Conservation (phyloP, 1,140 invertebrate genomes). For the Ceratosolen solmsi region DNA sequence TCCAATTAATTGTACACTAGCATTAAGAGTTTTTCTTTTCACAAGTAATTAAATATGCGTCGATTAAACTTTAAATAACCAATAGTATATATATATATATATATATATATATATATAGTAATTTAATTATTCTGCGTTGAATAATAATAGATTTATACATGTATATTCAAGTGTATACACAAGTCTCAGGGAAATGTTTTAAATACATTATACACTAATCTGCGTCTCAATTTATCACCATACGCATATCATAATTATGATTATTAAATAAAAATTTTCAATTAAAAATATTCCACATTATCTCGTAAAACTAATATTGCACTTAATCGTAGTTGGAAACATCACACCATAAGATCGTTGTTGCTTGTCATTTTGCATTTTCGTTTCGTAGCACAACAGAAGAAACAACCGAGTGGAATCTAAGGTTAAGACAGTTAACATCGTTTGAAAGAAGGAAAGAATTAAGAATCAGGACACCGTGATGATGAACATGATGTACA, state of each 20-base stretch:
- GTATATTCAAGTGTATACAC: neutral
- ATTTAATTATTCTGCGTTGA: neutral
- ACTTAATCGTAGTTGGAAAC: neutral
- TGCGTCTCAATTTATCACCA: neutral
- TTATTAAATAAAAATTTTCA: neutral
- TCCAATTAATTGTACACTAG: too few species aligned
- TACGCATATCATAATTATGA: neutral
- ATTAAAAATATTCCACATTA: neutral
- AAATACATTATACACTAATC: neutral
- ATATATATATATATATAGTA: neutral
- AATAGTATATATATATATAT: too few species aligned
- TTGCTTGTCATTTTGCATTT: neutral
- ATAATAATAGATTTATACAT: neutral
- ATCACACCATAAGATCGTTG: neutral
- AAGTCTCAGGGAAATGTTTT: neutral
- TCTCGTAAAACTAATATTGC: constrained; percentile 20
- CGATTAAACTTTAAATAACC: too few species aligned
- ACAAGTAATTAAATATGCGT: too few species aligned
- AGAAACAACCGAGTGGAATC: neutral
- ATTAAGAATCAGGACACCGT: neutral
- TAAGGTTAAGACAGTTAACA: neutral
- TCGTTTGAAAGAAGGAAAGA: neutral
- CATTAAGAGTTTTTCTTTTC: too few species aligned
- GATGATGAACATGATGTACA: neutral
- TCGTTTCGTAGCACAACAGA: neutral